Percentiles rank a stretch among this genome's conserved stretches.
phyloP scores from a whole-genome alignment of 2,888 invertebrate genomes.

The Andrena praecox region DNA sequence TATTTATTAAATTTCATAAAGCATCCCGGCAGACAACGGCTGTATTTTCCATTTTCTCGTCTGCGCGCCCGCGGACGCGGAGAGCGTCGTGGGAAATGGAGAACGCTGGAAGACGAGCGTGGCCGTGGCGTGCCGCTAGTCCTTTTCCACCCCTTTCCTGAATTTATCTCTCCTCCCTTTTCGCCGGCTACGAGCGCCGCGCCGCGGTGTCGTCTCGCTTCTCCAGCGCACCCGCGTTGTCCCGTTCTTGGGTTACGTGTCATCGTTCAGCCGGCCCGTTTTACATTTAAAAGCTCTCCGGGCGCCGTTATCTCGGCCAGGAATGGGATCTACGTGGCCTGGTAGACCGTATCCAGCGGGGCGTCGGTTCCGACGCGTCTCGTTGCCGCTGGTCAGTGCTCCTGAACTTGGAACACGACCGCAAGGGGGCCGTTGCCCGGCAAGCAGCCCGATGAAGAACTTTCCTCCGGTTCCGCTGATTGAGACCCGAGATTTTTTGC shows the following conservation, averaged over 20 bases:
- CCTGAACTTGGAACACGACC: slow-evolving; percentile 21
- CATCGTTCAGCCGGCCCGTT: slow-evolving; percentile 74
- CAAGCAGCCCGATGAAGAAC: slow-evolving; percentile 16
- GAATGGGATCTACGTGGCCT: slow-evolving; percentile 25
- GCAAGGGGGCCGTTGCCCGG: slow-evolving; percentile 10
- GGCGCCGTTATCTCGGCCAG: slow-evolving; percentile 55
- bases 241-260: slow-evolving; percentile 73
- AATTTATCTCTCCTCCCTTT: slow-evolving; percentile 6
- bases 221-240: slow-evolving; percentile 25
- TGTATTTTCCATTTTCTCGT: slow-evolving; percentile 83
- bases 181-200: neutral
- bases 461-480: slow-evolving; percentile 21
- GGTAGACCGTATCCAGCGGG: too few species aligned
- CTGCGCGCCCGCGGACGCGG: slow-evolving; percentile 50
- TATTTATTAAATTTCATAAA: slow-evolving; percentile 84
- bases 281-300: slow-evolving; percentile 79
- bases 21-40: slow-evolving; percentile 75
- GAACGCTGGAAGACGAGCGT: slow-evolving; percentile 77
- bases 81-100: slow-evolving; percentile 71
- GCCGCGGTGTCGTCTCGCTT: slow-evolving; percentile 14
- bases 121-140: slow-evolving; percentile 8
- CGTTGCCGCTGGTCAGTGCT: slow-evolving; percentile 17
- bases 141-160: neutral
- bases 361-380: neutral
- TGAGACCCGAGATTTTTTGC: slow-evolving; percentile 14